These are phyloP conservation scores for Lithobates sylvaticus DNA, from an alignment of 2,797 vertebrate species.

Conservation along the genomic window DNA sequence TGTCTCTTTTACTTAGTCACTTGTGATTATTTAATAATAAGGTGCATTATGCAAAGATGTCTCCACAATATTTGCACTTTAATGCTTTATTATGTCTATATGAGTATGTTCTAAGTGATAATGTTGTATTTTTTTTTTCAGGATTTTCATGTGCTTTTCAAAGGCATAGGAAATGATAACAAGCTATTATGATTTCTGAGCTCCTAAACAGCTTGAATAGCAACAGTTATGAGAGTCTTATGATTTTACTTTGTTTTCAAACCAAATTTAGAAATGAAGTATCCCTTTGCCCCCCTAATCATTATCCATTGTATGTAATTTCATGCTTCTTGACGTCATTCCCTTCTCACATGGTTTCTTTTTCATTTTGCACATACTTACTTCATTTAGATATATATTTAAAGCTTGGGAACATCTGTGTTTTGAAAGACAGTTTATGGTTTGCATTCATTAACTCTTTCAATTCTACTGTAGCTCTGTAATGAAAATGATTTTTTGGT, in stretches of 20 bases:
- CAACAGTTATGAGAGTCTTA: conserved; percentile 63
- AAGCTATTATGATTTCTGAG: conserved; percentile 68
- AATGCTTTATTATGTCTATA: conserved; percentile 91
- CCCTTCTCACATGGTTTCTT: conserved; percentile 5
- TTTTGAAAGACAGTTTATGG: conserved; percentile 13
- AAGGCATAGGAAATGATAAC: conserved; percentile 64
- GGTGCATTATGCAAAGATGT: conserved; percentile 92
- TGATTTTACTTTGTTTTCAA: conserved; percentile 66
- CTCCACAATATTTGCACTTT: conserved; percentile 95
- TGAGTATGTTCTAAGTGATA: conserved; percentile 84
- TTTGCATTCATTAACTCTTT: conserved; percentile 38
- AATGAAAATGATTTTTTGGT: neutral
- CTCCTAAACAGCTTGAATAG: conserved; percentile 62
- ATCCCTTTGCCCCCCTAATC: conserved; percentile 36
- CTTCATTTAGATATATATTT: conserved; percentile 56
- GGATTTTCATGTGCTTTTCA: conserved; percentile 67
- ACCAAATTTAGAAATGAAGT: conserved; percentile 57
- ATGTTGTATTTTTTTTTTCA: conserved; percentile 72
- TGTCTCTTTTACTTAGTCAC: conserved; percentile 89
- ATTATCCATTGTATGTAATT: conserved; percentile 48
- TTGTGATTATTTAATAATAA: conserved; percentile 92
- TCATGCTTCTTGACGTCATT: conserved; percentile 47
- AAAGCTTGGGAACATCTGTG: conserved; percentile 56
- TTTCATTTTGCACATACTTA: conserved; percentile 27
- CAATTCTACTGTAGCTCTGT: neutral